Evolutionary conservation across 1,140 invertebrate species (phyloP).

Genomic region (Tetranychus cinnabarinus): DNA sequence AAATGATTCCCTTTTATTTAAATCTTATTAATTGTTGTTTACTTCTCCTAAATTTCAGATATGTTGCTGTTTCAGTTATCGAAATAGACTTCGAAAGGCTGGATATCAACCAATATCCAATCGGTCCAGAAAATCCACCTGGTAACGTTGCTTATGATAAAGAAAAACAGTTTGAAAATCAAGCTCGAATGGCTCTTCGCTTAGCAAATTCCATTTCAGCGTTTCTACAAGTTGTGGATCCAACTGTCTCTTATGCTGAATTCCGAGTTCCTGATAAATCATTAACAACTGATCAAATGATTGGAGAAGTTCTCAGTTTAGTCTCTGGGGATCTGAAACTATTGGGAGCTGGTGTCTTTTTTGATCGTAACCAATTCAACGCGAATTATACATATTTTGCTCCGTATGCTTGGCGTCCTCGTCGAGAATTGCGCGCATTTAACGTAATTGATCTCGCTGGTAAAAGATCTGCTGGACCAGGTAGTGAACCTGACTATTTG

Average conservation of each 20-base stretch:
- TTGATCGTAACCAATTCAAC: constrained; percentile 77
- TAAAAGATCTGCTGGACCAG: not conserved
- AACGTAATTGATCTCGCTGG: constrained; percentile 60
- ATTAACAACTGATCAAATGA: constrained; percentile 77
- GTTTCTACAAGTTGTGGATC: constrained; percentile 52
- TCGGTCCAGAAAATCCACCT: constrained; percentile 55
- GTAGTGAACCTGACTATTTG: constrained; percentile 25
- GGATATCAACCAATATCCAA: constrained; percentile 91
- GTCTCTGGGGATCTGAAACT: constrained; percentile 70
- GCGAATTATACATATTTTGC: constrained; percentile 50
- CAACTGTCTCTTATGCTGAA: constrained; percentile 69
- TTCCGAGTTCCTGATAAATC: constrained; percentile 62
- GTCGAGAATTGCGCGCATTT: constrained; percentile 53
- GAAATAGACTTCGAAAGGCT: constrained; percentile 93
- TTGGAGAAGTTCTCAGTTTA: constrained; percentile 68
- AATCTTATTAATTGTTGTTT: constrained; percentile 6
- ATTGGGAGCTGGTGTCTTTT: constrained; percentile 72
- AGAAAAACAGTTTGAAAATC: constrained; percentile 68
- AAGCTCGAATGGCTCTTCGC: constrained; percentile 79
- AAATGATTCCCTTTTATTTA: not conserved
- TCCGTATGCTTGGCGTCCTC: constrained; percentile 71
- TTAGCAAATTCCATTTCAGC: constrained; percentile 46
- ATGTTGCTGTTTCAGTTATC: constrained; percentile 69
- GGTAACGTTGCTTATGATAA: constrained; percentile 66
- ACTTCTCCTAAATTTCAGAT: constrained; percentile 30